Base-by-base conservation (phyloP, 2,888 invertebrate species). In the Perizoma flavofasciatum region DNA sequence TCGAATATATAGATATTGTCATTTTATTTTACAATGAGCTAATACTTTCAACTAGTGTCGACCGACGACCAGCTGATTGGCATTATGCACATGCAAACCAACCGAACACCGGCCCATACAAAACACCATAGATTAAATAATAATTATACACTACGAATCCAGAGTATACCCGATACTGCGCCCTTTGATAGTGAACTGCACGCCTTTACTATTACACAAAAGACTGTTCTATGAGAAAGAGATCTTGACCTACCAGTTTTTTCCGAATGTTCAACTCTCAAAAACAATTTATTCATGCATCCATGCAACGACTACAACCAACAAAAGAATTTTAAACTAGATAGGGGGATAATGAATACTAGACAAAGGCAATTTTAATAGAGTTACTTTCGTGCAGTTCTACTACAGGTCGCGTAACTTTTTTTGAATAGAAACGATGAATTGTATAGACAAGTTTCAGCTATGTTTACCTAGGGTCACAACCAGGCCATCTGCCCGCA, bases 221-320 rank as follows among this genome's bases (percentile, higher is more conserved):
- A 73, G 83, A 79, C 68, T 86, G 78, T 82, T 91, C 90, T 91
- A 91, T 91, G 90, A 92, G 92, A 91, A 92, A 89, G 85, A 89
- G 86, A 89, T 89, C 91, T 89, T 89, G 91, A 91, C 88, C 89
- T 91, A 91, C 91, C 91, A 92, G 92, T 92, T 91, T 86, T 79
- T 85, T 83, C 82, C 77, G 83, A 85, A 82, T 78, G 81, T 85
- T 85, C 85, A 75, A 83, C 81, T 88, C 83, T 84, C 81, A 86
- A 88, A 87, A 89, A 88, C 87, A 89, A 90, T 90, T 89, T 89
- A 90, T 92, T 89, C 90, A 89, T 90, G 88, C 89, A 89, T 86
- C 85, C 85, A 85, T 86, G 85, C 87, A 86, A 78, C 87, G 82
- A 86, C 82, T 82, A 75, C 77, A 70, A 79, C 78, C 73, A 79